A percentile compares a stretch with the other conserved stretches of the same genome.
Evolutionary conservation across 2,113 vertebrate species (phyloP).

Genomic region (Campylorhamphus procurvoides): DNA sequence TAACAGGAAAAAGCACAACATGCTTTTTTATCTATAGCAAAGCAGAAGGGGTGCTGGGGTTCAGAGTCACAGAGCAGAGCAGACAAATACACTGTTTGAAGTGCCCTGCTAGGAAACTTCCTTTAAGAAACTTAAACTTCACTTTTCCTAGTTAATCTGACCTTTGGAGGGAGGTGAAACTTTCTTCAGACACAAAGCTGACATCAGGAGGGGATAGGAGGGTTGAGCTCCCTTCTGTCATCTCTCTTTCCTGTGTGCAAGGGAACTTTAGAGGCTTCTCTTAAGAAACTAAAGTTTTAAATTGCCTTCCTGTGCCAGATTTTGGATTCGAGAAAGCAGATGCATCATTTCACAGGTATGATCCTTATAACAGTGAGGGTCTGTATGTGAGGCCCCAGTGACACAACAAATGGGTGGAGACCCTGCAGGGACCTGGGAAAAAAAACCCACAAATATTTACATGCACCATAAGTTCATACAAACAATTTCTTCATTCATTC

Average conservation of each 20-base stretch:
- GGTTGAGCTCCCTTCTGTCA: background rate
- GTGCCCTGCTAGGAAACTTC: background rate
- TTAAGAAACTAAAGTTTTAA: background rate
- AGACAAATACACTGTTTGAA: background rate
- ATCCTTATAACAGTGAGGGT: fast-evolving
- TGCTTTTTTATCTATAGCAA: background rate
- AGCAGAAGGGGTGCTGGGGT: background rate
- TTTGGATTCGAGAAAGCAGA: background rate
- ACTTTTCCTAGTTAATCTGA: background rate
- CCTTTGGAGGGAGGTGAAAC: background rate
- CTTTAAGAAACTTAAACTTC: background rate
- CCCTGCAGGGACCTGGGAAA: background rate
- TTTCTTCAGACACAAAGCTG: background rate
- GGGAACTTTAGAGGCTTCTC: background rate
- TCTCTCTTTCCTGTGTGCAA: background rate
- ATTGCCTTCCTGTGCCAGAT: background rate
- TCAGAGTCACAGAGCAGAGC: background rate
- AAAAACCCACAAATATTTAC: background rate
- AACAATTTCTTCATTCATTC: background rate
- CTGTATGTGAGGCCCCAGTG: background rate
- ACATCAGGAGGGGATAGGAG: background rate
- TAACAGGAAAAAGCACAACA: background rate
- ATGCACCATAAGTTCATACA: background rate
- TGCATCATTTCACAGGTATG: background rate
- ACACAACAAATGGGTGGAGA: background rate